Evolutionary conservation across 2,113 vertebrate species (phyloP).

Genomic region (Onychorhynchus coronatus): DNA sequence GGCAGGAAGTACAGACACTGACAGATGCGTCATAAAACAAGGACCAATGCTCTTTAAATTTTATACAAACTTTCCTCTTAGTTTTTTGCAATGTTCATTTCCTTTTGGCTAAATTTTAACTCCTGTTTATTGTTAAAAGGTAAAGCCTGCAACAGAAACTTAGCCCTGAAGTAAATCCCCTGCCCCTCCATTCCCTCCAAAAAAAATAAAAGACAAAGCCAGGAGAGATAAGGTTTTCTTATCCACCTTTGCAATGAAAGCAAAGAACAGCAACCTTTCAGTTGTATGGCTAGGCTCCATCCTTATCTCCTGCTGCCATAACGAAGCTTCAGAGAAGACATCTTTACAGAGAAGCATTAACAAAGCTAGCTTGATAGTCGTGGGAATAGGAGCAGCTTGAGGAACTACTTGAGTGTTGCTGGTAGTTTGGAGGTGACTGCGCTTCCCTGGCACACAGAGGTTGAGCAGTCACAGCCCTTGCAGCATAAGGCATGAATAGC

Average conservation of each 20-base stretch:
- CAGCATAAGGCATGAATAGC: background rate
- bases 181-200: no score
- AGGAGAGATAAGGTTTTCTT: background rate
- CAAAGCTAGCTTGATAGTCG: background rate
- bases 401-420: background rate
- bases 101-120: background rate
- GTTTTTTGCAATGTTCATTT: background rate
- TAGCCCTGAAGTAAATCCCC: background rate
- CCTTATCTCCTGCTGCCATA: background rate
- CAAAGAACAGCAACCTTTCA: background rate
- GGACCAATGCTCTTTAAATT: background rate
- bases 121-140: background rate
- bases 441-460: background rate
- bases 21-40: background rate
- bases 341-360: background rate
- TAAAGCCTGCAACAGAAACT: background rate
- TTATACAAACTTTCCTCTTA: background rate
- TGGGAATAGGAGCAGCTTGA: background rate
- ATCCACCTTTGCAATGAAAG: background rate
- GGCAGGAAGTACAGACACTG: background rate
- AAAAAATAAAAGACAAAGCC: background rate
- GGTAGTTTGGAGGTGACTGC: background rate
- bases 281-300: background rate
- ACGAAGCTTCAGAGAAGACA: background rate
- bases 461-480: background rate